Evolutionary conservation across 1,140 invertebrate species (phyloP), one percentile per base, ranked within the genome.

Genomic region (Drosophila bocki): DNA sequence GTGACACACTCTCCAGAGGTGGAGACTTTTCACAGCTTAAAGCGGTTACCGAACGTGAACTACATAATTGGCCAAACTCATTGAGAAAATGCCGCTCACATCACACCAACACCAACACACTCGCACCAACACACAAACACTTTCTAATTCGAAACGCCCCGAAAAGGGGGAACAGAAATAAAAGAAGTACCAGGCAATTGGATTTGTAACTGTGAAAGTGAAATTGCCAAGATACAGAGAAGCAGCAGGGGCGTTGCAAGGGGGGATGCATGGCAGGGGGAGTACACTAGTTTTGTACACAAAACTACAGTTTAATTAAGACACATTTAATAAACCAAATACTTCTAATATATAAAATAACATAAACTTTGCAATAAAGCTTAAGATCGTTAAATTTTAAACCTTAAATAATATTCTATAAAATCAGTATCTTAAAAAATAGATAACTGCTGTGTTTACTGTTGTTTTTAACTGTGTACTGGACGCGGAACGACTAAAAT

Each of bases 181-280:
- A 48, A 69, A 77, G 78, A 80, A 85, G 77, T 87, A 50, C 84
- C 64, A 76, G 60, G 77, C 67, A 74, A 83, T 78, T 88, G 83
- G 70, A 56, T 70, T 61, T 53, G 57, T 77, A 79, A 77, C 84
- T 88, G 84, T 87, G 84, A 87, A 87, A 87, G 84, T 87, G 80
- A 90, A 87, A 75, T 83, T 47, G 64, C 67, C 68, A 69, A 61
- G 64, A 79, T 45, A 63, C 53, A 69, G 45, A 69, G 51, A 19
- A 17, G 53, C 17, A 19, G 70, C 22, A 33, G 63, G 50, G 39
- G 39, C 47, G 26, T 3, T 41, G n/a, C 41, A 39, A 44, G 41
- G 54, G 39, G 32, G 22, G 4, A n/a, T 11, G 29, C 12, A n/a
- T n/a, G 5, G 1, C 33, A 15, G 7, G n/a, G 37, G 47, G 53